Conservation (phyloP, 2,113 vertebrate species). For the Columba janthina region DNA sequence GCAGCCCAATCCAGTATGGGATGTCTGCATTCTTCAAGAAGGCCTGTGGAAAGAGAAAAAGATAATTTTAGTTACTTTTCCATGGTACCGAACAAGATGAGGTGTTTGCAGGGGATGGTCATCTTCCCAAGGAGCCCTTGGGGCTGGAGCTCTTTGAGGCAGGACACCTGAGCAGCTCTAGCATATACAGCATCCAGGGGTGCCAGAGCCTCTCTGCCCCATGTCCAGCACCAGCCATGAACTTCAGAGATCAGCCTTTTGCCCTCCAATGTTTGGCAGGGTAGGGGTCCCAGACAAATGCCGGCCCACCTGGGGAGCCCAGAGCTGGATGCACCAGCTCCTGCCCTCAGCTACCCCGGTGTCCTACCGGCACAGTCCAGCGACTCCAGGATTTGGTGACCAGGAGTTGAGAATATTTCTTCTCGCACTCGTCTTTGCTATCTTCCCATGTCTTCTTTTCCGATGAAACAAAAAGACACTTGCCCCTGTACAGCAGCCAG, state of each 20-base stretch:
- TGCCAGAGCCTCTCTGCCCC: not conserved
- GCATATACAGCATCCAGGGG: not conserved
- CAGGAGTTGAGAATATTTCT: slow-evolving; percentile 44
- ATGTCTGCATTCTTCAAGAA: slow-evolving; percentile 39
- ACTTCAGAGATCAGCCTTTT: not conserved
- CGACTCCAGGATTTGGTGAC: slow-evolving; percentile 58
- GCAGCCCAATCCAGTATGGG: slow-evolving; percentile 47
- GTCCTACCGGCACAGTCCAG: slow-evolving; percentile 56
- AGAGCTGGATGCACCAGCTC: not conserved
- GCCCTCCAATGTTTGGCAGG: not conserved
- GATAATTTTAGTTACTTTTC: not conserved
- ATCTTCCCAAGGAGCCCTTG: not conserved
- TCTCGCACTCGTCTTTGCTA: slow-evolving; percentile 41
- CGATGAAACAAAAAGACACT: slow-evolving; percentile 37
- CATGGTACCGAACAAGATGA: not conserved
- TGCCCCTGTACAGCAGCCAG: slow-evolving; percentile 57
- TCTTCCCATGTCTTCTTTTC: slow-evolving; percentile 64
- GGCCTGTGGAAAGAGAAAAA: not conserved
- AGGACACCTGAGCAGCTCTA: not conserved
- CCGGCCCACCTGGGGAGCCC: not conserved
- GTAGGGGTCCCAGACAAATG: rapidly evolving
- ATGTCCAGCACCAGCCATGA: not conserved
- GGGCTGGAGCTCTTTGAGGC: not conserved
- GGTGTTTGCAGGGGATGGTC: not conserved
- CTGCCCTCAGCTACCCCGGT: not conserved